phyloP scores from a whole-genome alignment of 2,797 vertebrate species.

The Loriculus beryllinus region DNA sequence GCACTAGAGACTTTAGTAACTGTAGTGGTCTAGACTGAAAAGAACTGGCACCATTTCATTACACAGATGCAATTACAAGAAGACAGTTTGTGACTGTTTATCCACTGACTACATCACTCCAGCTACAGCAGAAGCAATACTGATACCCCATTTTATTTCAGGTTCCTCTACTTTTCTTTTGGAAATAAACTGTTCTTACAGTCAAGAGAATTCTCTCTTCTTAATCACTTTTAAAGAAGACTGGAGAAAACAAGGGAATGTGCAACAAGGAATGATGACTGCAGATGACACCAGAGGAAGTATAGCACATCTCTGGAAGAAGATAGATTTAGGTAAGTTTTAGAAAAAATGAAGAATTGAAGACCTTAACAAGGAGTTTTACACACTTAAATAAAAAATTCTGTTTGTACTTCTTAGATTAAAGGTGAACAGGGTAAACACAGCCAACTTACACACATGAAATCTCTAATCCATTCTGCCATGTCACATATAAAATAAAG shows the following conservation, averaged over 20 bases:
- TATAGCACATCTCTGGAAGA: background rate
- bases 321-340: background rate
- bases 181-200: background rate
- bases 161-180: background rate
- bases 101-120: background rate
- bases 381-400: background rate
- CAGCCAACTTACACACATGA: accelerated
- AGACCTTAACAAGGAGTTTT: background rate
- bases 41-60: background rate
- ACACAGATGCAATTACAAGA: background rate
- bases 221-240: background rate
- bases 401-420: background rate
- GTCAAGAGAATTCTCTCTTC: background rate
- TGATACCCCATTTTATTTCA: background rate
- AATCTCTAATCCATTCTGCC: background rate
- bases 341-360: background rate
- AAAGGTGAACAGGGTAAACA: background rate
- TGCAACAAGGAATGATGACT: background rate
- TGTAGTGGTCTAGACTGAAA: background rate
- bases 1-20: background rate
- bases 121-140: background rate
- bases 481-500: background rate
- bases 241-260: background rate
- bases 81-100: background rate
- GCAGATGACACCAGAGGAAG: background rate